Base-by-base conservation (phyloP, 92 coral and sea anemone genomes). In the Porites evermanni region DNA sequence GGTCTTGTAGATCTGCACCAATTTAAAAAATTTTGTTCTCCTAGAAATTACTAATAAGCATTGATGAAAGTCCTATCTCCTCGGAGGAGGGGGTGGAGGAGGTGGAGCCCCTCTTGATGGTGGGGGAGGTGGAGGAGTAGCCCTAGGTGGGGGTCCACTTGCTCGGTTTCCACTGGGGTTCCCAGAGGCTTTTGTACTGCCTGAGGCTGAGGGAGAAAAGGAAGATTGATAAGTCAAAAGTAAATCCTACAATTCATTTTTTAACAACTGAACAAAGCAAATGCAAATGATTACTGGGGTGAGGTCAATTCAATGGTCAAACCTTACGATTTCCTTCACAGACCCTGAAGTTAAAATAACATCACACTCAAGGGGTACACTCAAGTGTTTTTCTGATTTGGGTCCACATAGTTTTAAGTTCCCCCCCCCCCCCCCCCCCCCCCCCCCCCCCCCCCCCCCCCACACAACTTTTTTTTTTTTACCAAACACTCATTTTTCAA, bases 61-160 rank as follows among this genome's bases (percentile, higher is more conserved):
- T 47, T 5, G 82, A 65, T 12, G 7, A 79, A 66, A 19, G 70
- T 19, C 74, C 76, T 74, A 83, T 83, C 72, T 74, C 80, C 87
- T 83, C 12, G 87, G 98, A 79, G 98, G 98, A 61, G 98, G 98
- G 14, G 98, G 98, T 44, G 99, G 99, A n/a, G 99, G 99, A n/a
- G 98, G 98, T 5, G 99, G 98, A 29, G 98, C 94, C 67, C 98
- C 97, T 74, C 99, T 93, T 86, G 93, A 87, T 4, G 94, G 89
- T 78, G 99, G 98, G 7, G 99, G 98, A 3, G 98, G 98, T 3
- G 99, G 99, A 26, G 99, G 99, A 7, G 91, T 94, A 58, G 92
- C 93, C 80, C 93, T 8, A 9, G 99, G 98, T 1, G 98, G 97
- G 7, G 99, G 99, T 44, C 98, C 98, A 7, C 89, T 94, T 51